Base-by-base conservation (phyloP, 2,888 invertebrate genomes). In the Melanophora roralis region DNA sequence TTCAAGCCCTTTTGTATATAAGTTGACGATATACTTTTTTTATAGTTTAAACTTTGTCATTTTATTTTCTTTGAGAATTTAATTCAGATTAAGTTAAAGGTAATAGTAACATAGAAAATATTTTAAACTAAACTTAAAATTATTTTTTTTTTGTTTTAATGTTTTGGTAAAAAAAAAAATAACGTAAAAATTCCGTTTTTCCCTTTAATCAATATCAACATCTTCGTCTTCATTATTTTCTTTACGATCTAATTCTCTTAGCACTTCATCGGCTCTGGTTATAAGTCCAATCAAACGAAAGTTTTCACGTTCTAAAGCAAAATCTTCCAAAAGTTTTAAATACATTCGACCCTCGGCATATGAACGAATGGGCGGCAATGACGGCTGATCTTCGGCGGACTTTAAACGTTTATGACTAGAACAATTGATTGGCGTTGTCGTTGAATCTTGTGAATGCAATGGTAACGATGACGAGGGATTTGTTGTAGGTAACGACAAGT, bases 211-310 rank as follows among this genome's bases (percentile, higher is more conserved):
- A 47, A 83, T 67, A 68, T 86, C 84, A 0, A 83, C 80, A 67
- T 84, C 84, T 51, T 83, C 84, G 51, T 84, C 76, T 53, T 76
- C 80, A 51, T 67, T 80, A 8, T 55, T 68, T 19, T 80, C 80
- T 40, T 80, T 80, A 11, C 87, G 86, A 55, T 84, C 85, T 74
- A 88, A 67, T 64, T 88, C 88, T 38, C 88, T 84, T 78, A 88
- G 74, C 34, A 88, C 86, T 75, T 88, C 88, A 77, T 88, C 88
- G 74, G 88, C 88, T 27, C 88, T 84, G 11, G 88, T 88, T 43
- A 89, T 87, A 19, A 89, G 79, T 1, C 86, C 89, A 72, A 89
- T 89, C 2, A 89, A 83, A 11, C 89, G 85, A 71, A 87, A 88
- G 72, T 89, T 88, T 59, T 87, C 88, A 75, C 85, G 86, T 53